Percentiles rank a stretch among this genome's conserved stretches.
Conservation (phyloP, 2,113 vertebrate genomes). For the Tricholaema leucomelas region DNA sequence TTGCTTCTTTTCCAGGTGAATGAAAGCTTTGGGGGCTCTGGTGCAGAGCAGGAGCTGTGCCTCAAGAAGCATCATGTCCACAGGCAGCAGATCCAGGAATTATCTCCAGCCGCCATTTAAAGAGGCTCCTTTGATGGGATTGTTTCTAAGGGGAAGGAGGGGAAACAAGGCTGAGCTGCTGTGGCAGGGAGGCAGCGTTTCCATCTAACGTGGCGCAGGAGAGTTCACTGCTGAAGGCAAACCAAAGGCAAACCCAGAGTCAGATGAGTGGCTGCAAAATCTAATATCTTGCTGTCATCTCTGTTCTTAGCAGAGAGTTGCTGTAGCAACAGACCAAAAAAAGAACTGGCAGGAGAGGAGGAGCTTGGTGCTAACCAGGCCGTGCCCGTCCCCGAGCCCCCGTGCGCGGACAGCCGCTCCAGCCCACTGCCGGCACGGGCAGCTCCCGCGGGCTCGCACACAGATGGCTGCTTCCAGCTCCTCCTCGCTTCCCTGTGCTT, state of each 20-base stretch:
- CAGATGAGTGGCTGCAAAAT: conserved; percentile 69
- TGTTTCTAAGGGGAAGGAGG: conserved; percentile 38
- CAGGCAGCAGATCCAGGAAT: not conserved
- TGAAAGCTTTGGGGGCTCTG: not conserved
- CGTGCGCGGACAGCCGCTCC: not conserved
- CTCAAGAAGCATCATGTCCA: not conserved
- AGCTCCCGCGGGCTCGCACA: not conserved
- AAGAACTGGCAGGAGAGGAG: conserved; percentile 53
- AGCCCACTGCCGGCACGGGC: not conserved
- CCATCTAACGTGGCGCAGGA: conserved; percentile 34
- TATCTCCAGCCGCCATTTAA: conserved; percentile 3
- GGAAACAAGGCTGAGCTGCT: conserved; percentile 19
- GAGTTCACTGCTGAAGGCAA: conserved; percentile 46
- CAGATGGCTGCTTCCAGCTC: not conserved
- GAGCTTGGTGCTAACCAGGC: conserved; percentile 7
- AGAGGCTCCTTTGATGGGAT: conserved; percentile 4
- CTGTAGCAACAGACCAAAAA: conserved; percentile 72
- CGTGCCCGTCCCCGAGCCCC: conserved; percentile 3
- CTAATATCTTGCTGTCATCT: conserved; percentile 72
- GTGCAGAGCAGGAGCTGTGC: not conserved
- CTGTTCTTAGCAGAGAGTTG: conserved; percentile 68
- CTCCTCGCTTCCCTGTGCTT: not conserved
- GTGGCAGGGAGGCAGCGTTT: conserved; percentile 36
- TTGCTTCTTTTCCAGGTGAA: not conserved
- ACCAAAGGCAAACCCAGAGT: conserved; percentile 52